Percentiles rank a stretch among this genome's conserved stretches.
These are phyloP conservation scores for Pantelozetes paolii DNA, from an alignment of 2,888 invertebrate genomes.

Conservation along the genomic window DNA sequence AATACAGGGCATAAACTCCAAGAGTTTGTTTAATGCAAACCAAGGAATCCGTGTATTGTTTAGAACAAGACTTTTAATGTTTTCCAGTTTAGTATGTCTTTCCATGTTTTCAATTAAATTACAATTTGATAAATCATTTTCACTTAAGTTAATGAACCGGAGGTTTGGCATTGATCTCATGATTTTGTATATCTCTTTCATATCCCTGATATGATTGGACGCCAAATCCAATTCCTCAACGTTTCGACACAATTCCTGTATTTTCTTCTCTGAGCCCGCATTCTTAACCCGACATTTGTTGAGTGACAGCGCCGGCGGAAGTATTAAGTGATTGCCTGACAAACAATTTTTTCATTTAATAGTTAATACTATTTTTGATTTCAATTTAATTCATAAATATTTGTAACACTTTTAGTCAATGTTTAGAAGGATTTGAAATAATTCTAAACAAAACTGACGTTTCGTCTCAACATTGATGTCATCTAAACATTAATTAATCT, in stretches of 20 bases:
- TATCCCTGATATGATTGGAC: constrained; percentile 78
- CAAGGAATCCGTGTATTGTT: constrained; percentile 83
- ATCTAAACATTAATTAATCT: too few species aligned
- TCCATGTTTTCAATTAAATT: constrained; percentile 32
- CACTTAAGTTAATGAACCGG: constrained; percentile 85
- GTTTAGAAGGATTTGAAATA: too few species aligned
- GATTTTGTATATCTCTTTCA: constrained; percentile 84
- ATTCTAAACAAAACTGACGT: too few species aligned
- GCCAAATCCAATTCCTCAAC: constrained; percentile 92
- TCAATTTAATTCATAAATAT: not conserved
- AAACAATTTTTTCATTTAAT: too few species aligned
- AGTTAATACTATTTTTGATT: too few species aligned
- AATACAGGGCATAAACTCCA: constrained; percentile 54
- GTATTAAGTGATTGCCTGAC: constrained; percentile 44
- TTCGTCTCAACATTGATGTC: too few species aligned
- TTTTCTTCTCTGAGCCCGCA: constrained; percentile 74
- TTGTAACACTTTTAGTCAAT: not conserved
- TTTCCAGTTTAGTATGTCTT: constrained; percentile 35
- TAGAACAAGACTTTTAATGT: constrained; percentile 61
- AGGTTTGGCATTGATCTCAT: constrained; percentile 80
- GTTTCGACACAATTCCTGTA: constrained; percentile 75
- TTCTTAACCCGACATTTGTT: constrained; percentile 87
- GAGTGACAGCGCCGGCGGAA: constrained; percentile 63
- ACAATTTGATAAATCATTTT: constrained; percentile 63
- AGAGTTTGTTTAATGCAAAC: constrained; percentile 71